phyloP scores from a whole-genome alignment of 2,113 vertebrate species.

The Laticauda colubrina region DNA sequence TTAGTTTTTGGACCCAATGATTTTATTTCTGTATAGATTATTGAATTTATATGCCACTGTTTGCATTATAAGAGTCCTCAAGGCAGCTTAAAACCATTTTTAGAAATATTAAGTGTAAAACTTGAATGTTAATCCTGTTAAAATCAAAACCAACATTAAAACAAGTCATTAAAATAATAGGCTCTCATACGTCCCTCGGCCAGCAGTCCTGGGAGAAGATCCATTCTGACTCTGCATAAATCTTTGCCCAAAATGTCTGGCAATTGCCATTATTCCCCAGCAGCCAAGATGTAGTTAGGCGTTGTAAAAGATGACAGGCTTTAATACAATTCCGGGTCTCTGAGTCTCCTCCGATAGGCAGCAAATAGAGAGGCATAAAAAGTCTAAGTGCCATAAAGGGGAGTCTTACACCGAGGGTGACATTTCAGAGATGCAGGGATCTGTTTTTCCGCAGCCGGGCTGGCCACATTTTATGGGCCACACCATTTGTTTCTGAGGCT shows the following conservation, averaged over 20 bases:
- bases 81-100: background rate
- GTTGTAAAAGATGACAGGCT: background rate
- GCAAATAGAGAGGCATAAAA: background rate
- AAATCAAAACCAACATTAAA: background rate
- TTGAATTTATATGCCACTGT: background rate
- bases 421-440: slow-evolving; percentile 7
- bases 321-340: background rate
- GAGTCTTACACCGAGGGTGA: background rate
- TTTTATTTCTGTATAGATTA: background rate
- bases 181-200: background rate
- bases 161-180: background rate
- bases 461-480: background rate
- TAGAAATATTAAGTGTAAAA: background rate
- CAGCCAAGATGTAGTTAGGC: background rate
- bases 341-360: background rate
- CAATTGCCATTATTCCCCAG: background rate
- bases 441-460: no score
- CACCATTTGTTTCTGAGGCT: background rate
- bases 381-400: slow-evolving; percentile 5
- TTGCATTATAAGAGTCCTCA: background rate
- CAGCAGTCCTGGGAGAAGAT: no score
- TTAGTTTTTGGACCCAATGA: background rate
- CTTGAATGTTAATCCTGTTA: background rate
- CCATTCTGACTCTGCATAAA: background rate
- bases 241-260: background rate